Evolutionary conservation across 2,113 vertebrate genomes (phyloP).

Genomic region (Nerophis lumbriciformis): DNA sequence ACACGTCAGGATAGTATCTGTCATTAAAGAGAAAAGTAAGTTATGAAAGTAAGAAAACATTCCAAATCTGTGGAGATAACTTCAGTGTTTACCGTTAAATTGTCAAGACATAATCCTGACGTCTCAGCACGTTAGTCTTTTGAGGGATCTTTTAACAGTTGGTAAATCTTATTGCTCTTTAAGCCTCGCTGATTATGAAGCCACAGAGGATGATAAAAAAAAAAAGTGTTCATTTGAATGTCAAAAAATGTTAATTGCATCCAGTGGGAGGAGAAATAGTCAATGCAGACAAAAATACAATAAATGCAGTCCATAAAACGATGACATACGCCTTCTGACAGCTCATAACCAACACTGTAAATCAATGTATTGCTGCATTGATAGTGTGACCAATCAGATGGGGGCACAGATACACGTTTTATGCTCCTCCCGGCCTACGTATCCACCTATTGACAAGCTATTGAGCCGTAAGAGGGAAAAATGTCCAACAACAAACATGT

Average conservation of each 20-base stretch:
- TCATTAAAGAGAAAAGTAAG: constrained; percentile 7
- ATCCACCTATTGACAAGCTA: constrained; percentile 45
- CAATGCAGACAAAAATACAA: constrained; percentile 37
- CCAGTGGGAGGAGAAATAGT: constrained; percentile 57
- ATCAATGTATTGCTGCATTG: constrained; percentile 62
- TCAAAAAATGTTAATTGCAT: constrained; percentile 68
- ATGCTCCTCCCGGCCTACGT: constrained; percentile 3
- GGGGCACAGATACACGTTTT: constrained; percentile 27
- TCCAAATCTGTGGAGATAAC: constrained; percentile 46
- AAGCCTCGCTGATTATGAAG: constrained; percentile 58
- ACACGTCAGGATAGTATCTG: constrained; percentile 31
- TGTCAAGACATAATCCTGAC: constrained; percentile 46
- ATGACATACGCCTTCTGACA: constrained; percentile 57
- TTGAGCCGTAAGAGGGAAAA: constrained; percentile 53
- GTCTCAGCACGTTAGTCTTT: constrained; percentile 39
- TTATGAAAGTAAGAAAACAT: constrained; percentile 9
- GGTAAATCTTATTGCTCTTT: constrained; percentile 55
- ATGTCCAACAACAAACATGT: constrained; percentile 62
- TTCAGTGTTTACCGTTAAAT: constrained; percentile 50
- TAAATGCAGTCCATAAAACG: constrained; percentile 59
- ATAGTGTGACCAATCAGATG: constrained; percentile 40
- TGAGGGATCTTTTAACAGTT: constrained; percentile 48
- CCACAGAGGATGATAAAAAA: constrained; percentile 48
- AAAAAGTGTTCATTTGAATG: constrained; percentile 61
- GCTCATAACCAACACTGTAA: constrained; percentile 51